Conservation (phyloP, 2,113 vertebrate species). For the Macaca nemestrina region DNA sequence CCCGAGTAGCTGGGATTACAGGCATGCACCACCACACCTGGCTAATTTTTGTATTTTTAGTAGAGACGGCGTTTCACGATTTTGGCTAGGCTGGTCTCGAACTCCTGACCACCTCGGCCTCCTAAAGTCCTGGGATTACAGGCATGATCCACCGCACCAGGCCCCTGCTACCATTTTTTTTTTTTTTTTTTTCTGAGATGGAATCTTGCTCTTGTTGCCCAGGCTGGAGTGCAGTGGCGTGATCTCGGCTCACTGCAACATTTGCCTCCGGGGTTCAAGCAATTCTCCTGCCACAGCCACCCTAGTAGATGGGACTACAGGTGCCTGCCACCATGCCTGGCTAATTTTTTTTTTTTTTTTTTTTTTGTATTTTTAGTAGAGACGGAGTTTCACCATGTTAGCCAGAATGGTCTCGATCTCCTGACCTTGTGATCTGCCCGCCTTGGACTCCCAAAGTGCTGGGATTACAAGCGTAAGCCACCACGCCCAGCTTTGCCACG, state of each 20-base stretch:
- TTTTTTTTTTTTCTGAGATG: neutral
- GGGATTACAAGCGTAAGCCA: neutral
- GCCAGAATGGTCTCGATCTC: neutral
- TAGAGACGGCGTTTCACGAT: neutral
- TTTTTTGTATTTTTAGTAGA: neutral
- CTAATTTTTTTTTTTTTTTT: neutral
- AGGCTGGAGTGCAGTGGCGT: neutral
- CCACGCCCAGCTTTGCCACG: neutral
- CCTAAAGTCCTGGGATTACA: neutral
- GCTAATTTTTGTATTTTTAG: neutral
- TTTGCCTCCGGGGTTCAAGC: neutral
- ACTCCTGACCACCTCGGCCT: neutral
- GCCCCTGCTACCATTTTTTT: neutral
- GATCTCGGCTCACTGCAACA: neutral
- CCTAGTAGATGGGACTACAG: neutral
- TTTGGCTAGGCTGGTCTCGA: neutral
- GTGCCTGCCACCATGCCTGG: rapidly evolving
- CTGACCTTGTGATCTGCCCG: neutral
- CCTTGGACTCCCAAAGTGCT: neutral
- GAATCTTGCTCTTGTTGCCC: neutral
- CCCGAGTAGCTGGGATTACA: neutral
- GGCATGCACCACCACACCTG: neutral
- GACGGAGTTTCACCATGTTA: neutral
- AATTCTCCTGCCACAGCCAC: neutral
- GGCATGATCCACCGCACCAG: neutral